These are phyloP conservation scores for Chymomyza fuscimana DNA, from an alignment of 2,888 invertebrate species.

Conservation along the genomic window DNA sequence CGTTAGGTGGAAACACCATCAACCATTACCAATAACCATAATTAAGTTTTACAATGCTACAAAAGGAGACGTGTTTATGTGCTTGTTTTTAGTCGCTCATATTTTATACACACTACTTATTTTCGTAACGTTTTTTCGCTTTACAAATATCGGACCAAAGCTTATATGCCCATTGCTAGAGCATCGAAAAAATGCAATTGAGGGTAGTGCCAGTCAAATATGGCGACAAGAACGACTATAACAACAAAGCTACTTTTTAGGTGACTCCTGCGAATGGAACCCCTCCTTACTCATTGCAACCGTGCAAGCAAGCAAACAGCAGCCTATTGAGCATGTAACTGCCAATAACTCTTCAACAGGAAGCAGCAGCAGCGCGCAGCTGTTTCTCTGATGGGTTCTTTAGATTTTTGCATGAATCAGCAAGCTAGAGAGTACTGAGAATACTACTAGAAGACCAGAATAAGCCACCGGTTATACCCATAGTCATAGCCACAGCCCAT, in stretches of 20 bases:
- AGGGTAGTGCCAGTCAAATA: background rate
- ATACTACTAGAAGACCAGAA: background rate
- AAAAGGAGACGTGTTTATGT: too few species aligned
- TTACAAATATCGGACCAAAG: too few species aligned
- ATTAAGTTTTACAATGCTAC: too few species aligned
- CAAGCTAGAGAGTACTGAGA: background rate
- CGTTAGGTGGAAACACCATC: too few species aligned
- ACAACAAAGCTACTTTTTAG: background rate
- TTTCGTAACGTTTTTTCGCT: background rate
- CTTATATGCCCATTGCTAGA: background rate
- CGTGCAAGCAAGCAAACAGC: background rate
- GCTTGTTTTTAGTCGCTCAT: too few species aligned
- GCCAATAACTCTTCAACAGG: background rate
- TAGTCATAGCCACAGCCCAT: background rate
- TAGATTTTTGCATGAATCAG: constrained; percentile 3
- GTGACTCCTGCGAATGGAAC: background rate
- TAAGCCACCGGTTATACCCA: background rate
- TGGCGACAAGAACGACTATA: background rate
- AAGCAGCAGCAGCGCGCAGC: constrained; percentile 1
- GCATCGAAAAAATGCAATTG: background rate
- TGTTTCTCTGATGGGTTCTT: background rate
- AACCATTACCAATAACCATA: too few species aligned
- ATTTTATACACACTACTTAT: too few species aligned
- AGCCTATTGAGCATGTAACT: background rate
- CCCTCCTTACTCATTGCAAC: background rate